Evolutionary conservation across 2,888 invertebrate genomes (phyloP).

Genomic region (Eristalis intricaria): DNA sequence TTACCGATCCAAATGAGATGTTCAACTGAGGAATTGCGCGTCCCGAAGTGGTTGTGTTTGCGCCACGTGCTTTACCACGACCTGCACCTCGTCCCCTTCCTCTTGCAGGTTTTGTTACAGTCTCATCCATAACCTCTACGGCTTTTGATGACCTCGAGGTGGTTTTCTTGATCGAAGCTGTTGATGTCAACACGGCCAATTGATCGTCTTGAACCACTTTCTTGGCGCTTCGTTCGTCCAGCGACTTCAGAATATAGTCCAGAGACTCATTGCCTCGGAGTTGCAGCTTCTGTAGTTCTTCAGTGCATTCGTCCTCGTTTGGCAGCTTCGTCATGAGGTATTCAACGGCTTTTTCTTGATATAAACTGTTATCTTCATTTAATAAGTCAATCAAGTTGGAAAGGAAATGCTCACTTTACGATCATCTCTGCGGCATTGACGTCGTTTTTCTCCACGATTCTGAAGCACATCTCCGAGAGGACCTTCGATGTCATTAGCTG

Average conservation of each 20-base stretch:
- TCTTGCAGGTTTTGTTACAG: constrained; percentile 35
- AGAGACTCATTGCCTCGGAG: constrained; percentile 74
- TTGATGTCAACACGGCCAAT: constrained; percentile 1
- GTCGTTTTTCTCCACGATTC: constrained; percentile 86
- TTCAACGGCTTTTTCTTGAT: constrained; percentile 82
- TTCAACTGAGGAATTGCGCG: constrained; percentile 74
- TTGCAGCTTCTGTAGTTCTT: constrained; percentile 82
- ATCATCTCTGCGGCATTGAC: constrained; percentile 83
- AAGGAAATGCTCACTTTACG: constrained; percentile 80
- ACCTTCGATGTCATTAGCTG: constrained; percentile 88
- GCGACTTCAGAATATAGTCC: constrained; percentile 76
- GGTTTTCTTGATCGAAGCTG: constrained; percentile 34
- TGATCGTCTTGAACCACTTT: constrained; percentile 37
- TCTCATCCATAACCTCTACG: not conserved
- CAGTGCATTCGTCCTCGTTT: constrained; percentile 82
- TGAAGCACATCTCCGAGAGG: constrained; percentile 88
- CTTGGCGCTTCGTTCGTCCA: constrained; percentile 73
- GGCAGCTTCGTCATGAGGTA: constrained; percentile 82
- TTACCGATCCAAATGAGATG: constrained; percentile 72
- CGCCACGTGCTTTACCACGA: constrained; percentile 73
- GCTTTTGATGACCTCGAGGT: constrained; percentile 5
- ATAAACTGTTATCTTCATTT: constrained; percentile 80
- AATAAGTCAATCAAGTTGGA: not conserved
- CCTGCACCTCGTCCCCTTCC: constrained; percentile 72
- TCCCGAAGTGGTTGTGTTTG: constrained; percentile 50